Conservation (phyloP, 2,888 invertebrate species). For the Dicyrtomina minuta region DNA sequence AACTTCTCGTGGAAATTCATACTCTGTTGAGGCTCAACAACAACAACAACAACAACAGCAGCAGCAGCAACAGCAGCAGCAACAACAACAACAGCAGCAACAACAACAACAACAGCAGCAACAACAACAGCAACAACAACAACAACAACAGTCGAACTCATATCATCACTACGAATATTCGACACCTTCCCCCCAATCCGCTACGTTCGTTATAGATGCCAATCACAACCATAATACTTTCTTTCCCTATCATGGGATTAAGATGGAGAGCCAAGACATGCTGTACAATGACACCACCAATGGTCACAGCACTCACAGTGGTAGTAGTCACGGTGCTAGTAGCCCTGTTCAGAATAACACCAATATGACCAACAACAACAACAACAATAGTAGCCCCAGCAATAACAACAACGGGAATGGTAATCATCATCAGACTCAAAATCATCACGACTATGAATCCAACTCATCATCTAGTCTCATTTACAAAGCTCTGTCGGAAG, state of each 20-base stretch:
- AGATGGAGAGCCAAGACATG: constrained; percentile 41
- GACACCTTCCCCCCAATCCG: constrained; percentile 33
- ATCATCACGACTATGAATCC: constrained; percentile 34
- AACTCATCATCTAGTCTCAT: constrained; percentile 53
- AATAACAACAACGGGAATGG: constrained; percentile 21
- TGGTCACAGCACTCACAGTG: constrained; percentile 33
- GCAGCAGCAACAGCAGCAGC: constrained; percentile 35
- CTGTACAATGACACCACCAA: constrained; percentile 33
- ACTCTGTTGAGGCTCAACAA: constrained; percentile 26
- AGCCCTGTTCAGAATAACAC: constrained; percentile 33
- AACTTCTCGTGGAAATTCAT: not conserved
- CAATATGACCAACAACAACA: constrained; percentile 33
- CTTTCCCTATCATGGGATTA: constrained; percentile 41
- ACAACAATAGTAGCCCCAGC: constrained; percentile 28
- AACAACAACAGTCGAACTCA: constrained; percentile 33
- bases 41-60: constrained; percentile 23
- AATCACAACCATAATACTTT: constrained; percentile 48
- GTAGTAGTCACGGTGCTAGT: constrained; percentile 18
- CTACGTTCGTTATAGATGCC: constrained; percentile 44
- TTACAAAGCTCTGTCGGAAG: constrained; percentile 52
- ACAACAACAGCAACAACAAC: constrained; percentile 34
- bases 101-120: constrained; percentile 29
- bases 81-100: constrained; percentile 26
- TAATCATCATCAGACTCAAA: constrained; percentile 20
- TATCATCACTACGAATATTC: constrained; percentile 42